phyloP scores from a whole-genome alignment of 2,113 vertebrate species.

The Psittacus erithacus region DNA sequence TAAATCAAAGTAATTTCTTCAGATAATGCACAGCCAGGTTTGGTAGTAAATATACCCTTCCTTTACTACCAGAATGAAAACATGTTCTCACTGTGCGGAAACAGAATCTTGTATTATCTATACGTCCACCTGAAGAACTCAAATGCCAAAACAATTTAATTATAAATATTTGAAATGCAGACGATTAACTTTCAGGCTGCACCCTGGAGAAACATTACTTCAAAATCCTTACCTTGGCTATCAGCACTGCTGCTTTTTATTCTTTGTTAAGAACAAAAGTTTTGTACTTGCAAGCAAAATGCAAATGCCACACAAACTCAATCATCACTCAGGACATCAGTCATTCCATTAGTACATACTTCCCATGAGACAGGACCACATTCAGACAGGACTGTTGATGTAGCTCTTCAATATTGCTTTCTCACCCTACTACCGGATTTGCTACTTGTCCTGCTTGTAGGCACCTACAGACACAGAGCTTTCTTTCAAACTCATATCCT shows the following conservation, averaged over 20 bases:
- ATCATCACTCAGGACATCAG: background rate
- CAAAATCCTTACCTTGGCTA: background rate
- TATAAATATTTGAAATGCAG: background rate
- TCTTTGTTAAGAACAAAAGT: background rate
- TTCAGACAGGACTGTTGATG: background rate
- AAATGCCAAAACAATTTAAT: background rate
- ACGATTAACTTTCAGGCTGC: background rate
- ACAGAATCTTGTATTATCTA: background rate
- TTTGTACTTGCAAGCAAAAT: background rate
- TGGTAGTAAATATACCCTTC: background rate
- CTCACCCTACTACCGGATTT: background rate
- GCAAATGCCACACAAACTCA: background rate
- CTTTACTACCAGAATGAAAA: background rate
- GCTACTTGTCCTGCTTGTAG: background rate
- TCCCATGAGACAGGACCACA: background rate
- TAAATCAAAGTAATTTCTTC: slow-evolving; percentile 8
- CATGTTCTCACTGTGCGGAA: background rate
- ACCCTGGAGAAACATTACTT: background rate
- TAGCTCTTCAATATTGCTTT: background rate
- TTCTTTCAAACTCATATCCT: background rate
- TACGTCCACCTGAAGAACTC: background rate
- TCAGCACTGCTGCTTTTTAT: background rate
- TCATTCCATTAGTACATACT: background rate
- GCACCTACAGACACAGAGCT: rapidly evolving
- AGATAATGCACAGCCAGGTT: background rate